These are phyloP conservation scores for Sipha maydis DNA, from an alignment of 2,888 invertebrate genomes.

Conservation along the genomic window DNA sequence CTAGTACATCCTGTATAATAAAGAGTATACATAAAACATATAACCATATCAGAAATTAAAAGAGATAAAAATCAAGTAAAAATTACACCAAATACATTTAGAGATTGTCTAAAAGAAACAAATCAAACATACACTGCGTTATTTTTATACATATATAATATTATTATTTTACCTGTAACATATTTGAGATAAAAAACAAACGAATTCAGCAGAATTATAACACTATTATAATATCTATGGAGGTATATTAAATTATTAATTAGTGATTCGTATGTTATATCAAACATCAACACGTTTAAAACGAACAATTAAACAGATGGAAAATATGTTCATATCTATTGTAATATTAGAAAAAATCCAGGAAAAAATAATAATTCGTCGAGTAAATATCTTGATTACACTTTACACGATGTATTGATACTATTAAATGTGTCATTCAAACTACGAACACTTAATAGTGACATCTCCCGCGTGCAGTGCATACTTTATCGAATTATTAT, in stretches of 20 bases:
- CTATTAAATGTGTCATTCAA: neutral
- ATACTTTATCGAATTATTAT: neutral
- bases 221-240: too few species aligned
- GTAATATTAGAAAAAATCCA: too few species aligned
- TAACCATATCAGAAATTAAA: slow-evolving; percentile 40
- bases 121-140: neutral
- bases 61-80: slow-evolving; percentile 18
- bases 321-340: too few species aligned
- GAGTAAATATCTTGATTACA: too few species aligned
- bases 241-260: too few species aligned
- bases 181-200: neutral
- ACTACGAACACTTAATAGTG: neutral
- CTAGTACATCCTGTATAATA: slow-evolving; percentile 28
- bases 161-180: neutral
- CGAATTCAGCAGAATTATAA: neutral
- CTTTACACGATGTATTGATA: neutral
- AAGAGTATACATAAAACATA: neutral
- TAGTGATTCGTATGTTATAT: too few species aligned
- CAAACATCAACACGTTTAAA: too few species aligned
- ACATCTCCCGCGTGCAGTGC: neutral
- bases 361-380: too few species aligned
- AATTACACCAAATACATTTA: neutral
- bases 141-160: too few species aligned
- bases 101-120: slow-evolving; percentile 27
- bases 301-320: too few species aligned